phyloP scores from a whole-genome alignment of 2,888 invertebrate species.

The Dascillus cervinus region DNA sequence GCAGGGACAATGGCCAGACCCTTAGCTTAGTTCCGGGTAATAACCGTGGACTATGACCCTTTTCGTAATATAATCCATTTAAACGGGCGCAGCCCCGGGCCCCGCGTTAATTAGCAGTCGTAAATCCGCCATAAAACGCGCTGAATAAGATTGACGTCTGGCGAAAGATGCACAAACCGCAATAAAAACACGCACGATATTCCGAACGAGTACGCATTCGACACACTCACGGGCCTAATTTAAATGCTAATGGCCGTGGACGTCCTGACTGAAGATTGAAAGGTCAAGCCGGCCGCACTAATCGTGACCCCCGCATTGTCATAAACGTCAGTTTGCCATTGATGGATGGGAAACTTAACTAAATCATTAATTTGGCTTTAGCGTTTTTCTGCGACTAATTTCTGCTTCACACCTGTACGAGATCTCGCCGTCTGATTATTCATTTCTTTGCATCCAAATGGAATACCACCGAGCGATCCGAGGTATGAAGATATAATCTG shows the following conservation, averaged over 20 bases:
- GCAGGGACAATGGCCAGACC: slow-evolving; percentile 32
- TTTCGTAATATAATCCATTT: slow-evolving; percentile 19
- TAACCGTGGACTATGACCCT: slow-evolving; percentile 31
- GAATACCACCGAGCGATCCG: no score
- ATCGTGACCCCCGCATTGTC: slow-evolving; percentile 24
- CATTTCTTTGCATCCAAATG: no score
- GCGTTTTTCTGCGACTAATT: no score
- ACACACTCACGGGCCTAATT: slow-evolving; percentile 39
- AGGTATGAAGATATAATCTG: no score
- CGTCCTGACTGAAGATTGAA: slow-evolving; percentile 31
- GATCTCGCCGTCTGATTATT: no score
- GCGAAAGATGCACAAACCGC: slow-evolving; percentile 27
- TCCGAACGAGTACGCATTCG: slow-evolving; percentile 32
- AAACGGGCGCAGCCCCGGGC: slow-evolving; percentile 16
- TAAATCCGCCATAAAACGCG: slow-evolving; percentile 37
- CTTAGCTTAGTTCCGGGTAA: slow-evolving; percentile 43
- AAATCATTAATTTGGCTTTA: no score
- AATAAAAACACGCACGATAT: slow-evolving; percentile 33
- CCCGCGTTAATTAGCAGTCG: slow-evolving; percentile 37
- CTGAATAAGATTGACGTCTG: slow-evolving; percentile 24
- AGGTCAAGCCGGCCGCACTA: slow-evolving; percentile 39
- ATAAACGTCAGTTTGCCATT: no score
- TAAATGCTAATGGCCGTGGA: slow-evolving; percentile 41
- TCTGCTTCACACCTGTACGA: no score
- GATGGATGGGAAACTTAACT: no score